Conservation (phyloP, 2,797 vertebrate genomes). For the Rhinatrema bivittatum region DNA sequence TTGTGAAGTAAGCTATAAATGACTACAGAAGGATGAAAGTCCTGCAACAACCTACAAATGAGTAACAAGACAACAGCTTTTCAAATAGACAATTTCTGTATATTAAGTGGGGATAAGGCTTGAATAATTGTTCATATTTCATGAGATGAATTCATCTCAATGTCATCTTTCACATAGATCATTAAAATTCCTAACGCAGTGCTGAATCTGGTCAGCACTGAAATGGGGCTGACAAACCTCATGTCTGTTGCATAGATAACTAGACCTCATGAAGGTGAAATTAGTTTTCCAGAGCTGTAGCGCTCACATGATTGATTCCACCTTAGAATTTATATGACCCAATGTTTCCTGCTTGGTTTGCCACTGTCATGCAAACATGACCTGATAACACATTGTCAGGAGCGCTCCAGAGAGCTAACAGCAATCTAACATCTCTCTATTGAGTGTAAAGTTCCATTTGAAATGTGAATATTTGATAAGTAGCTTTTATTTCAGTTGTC, state of each 20-base stretch:
- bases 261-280: slow-evolving; percentile 85
- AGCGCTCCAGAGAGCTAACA: slow-evolving; percentile 56
- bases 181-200: slow-evolving; percentile 57
- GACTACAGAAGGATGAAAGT: too few relatives aligned
- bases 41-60: slow-evolving; percentile 38
- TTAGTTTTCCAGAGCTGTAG: slow-evolving; percentile 74
- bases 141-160: slow-evolving; percentile 45
- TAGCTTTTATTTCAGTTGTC: slow-evolving; percentile 45
- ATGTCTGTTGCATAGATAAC: slow-evolving; percentile 72
- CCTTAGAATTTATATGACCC: slow-evolving; percentile 81
- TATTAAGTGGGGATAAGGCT: slow-evolving; percentile 30
- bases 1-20: too few relatives aligned
- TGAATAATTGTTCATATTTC: slow-evolving; percentile 51
- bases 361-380: slow-evolving; percentile 82
- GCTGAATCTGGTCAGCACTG: slow-evolving; percentile 49
- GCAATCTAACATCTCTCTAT: slow-evolving; percentile 70
- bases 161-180: slow-evolving; percentile 58
- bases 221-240: slow-evolving; percentile 54
- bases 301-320: slow-evolving; percentile 78
- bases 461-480: slow-evolving; percentile 70
- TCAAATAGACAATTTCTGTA: slow-evolving; percentile 36
- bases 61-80: slow-evolving; percentile 43
- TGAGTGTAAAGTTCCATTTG: slow-evolving; percentile 58
- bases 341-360: slow-evolving; percentile 68
- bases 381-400: slow-evolving; percentile 78